These are phyloP conservation scores for Octopus sinensis DNA, from an alignment of 1,140 invertebrate species.

Conservation along the genomic window DNA sequence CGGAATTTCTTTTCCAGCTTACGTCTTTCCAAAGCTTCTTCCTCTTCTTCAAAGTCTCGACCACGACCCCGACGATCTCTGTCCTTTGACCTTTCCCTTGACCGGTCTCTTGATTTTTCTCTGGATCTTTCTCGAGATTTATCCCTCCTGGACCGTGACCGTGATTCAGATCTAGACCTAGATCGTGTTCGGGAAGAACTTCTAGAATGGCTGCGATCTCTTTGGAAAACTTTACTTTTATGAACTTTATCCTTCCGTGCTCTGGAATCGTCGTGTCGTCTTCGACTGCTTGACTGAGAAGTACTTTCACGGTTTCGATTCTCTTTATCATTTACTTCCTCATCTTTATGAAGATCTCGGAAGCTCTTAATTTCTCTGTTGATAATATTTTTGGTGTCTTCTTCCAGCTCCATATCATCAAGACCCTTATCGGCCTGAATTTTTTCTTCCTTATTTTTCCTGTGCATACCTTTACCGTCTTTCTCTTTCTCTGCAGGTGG, in stretches of 20 bases:
- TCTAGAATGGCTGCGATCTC: slow-evolving; percentile 28
- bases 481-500: slow-evolving; percentile 27
- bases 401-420: slow-evolving; percentile 73
- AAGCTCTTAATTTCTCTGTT: slow-evolving; percentile 95
- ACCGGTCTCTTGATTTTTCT: slow-evolving; percentile 47
- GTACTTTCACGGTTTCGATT: slow-evolving; percentile 50
- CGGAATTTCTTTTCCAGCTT: slow-evolving; percentile 83
- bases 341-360: slow-evolving; percentile 86
- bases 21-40: slow-evolving; percentile 79
- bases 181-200: slow-evolving; percentile 32
- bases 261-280: slow-evolving; percentile 34
- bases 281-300: slow-evolving; percentile 44
- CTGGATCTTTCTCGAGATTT: slow-evolving; percentile 35
- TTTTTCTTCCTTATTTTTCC: slow-evolving; percentile 31
- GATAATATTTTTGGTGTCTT: slow-evolving; percentile 89
- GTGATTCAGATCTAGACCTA: slow-evolving; percentile 30
- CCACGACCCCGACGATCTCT: slow-evolving; percentile 53
- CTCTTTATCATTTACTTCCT: slow-evolving; percentile 44
- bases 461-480: slow-evolving; percentile 28
- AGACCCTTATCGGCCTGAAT: slow-evolving; percentile 40
- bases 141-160: slow-evolving; percentile 39
- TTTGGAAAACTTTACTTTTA: slow-evolving; percentile 33
- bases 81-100: slow-evolving; percentile 70
- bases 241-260: slow-evolving; percentile 44
- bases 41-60: slow-evolving; percentile 54